A percentile compares a stretch with the other conserved stretches of the same genome.
Conservation (phyloP, 2,888 invertebrate species). For the Chrysolina americana region DNA sequence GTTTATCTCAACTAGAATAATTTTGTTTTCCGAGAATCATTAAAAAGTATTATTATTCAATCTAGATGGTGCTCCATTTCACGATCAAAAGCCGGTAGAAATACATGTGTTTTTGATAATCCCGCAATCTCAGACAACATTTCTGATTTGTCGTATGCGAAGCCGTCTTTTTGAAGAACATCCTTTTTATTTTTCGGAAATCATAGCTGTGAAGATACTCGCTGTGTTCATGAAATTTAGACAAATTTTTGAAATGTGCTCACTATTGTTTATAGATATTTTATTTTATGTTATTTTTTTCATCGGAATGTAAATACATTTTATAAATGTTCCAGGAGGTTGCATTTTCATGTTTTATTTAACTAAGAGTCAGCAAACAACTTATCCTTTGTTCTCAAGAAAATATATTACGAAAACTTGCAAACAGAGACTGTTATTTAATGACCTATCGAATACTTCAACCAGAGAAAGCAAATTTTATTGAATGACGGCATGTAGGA, state of each 20-base stretch:
- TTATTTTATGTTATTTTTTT: conserved; percentile 16
- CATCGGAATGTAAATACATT: conserved; percentile 22
- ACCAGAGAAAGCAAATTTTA: no score
- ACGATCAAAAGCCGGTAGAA: background rate
- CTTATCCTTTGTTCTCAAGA: background rate
- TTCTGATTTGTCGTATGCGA: background rate
- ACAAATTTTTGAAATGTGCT: conserved; percentile 8
- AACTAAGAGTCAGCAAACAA: conserved; percentile 16
- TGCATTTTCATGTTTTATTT: conserved; percentile 14
- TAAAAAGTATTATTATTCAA: background rate
- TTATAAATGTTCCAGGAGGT: conserved; percentile 27
- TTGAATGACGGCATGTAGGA: no score
- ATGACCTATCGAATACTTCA: no score
- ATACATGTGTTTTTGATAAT: background rate
- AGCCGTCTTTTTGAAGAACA: background rate
- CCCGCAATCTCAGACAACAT: background rate
- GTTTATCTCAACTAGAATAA: conserved; percentile 35
- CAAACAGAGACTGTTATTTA: conserved; percentile 1
- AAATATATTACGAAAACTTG: conserved; percentile 12
- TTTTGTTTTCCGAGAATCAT: conserved; percentile 1
- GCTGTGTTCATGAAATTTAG: conserved; percentile 29
- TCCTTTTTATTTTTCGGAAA: conserved; percentile 15
- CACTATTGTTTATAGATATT: conserved; percentile 20
- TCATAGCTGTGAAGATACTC: conserved; percentile 28
- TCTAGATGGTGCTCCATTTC: background rate